Evolutionary conservation across 2,113 vertebrate species (phyloP), one percentile per base, ranked within the genome.

Genomic region (Paedocypris sp.): DNA sequence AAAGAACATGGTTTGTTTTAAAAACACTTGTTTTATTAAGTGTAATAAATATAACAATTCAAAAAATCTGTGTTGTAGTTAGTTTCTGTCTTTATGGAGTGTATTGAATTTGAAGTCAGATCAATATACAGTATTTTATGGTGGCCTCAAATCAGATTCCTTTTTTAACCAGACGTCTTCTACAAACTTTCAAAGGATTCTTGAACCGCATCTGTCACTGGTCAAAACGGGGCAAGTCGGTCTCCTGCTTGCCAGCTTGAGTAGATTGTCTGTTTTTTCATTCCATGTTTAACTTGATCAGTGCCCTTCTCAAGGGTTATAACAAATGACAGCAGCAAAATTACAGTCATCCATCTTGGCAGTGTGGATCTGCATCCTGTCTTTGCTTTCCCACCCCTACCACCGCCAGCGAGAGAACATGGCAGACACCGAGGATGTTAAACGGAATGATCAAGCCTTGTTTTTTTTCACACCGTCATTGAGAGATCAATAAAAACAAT

Each of bases 301-400:
- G 77, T 68, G 67, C 73, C 71, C 74, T 83, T 76, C 73, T 75
- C 68, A 73, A 78, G 72, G 66, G 68, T 69, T 32, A 46, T 58
- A 79, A 78, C 75, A 70, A 78, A 84, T 80, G 77, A 80, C 74
- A 77, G 68, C 63, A 47, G 45, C 66, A 66, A 84, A 83, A 87
- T 87, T 81, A 77, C 79, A 75, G 76, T 77, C 70, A 75, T 85
- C 75, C 36, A 54, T 87, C 83, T 83, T 67, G 0, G 70, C 39
- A 52, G 60, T 3, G 15, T 54, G 54, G 47, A 43, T 52, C 62
- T 60, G 56, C 29, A 18, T 51, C 50, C 56, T 25, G 23, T 41
- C 29, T 36, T 45, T 49, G 43, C 47, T 43, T 46, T 32, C 35
- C 19, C 49, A 39, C 52, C 42, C 36, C 48, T 38, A 62, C 26